phyloP scores from a whole-genome alignment of 1,140 invertebrate genomes.

The Bombyx mori region ASM3026992v2 NC_085122.1:746501-747000 shows the following conservation, averaged over 20 bases:
- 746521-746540: conserved; percentile 43
- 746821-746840: conserved; percentile 25
- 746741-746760: conserved; percentile 37
- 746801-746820: conserved; percentile 57
- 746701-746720: conserved; percentile 21
- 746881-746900: conserved; percentile 24
- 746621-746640: conserved; percentile 39
- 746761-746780: conserved; percentile 38
- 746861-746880: conserved; percentile 34
- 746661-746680: conserved; percentile 43
- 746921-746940: too few species aligned
- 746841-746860: conserved; percentile 29
- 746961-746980: too few species aligned
- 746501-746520: conserved; percentile 44
- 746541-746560: conserved; percentile 52
- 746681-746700: conserved; percentile 44
- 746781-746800: conserved; percentile 46
- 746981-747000: too few species aligned
- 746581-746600: conserved; percentile 32
- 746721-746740: conserved; percentile 53
- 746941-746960: too few species aligned
- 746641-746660: conserved; percentile 49
- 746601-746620: conserved; percentile 56
- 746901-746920: neutral
- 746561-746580: conserved; percentile 26